phyloP scores from a whole-genome alignment of 2,888 invertebrate species.

The Nemapogon koenigi region DNA sequence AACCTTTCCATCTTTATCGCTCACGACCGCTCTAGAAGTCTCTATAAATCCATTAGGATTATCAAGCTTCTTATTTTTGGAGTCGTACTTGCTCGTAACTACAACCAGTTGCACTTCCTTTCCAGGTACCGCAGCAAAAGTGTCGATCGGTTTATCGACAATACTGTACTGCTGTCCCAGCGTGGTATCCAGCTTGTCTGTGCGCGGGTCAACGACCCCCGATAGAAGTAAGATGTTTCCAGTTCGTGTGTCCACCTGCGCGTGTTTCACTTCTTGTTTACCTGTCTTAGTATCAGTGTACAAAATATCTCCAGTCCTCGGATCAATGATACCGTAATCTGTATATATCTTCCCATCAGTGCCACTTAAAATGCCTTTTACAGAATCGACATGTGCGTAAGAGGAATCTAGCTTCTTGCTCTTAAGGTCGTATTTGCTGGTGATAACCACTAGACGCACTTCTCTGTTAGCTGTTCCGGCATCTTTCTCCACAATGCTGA shows the following conservation, averaged over 20 bases:
- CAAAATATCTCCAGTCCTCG: conserved; percentile 61
- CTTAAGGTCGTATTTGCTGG: conserved; percentile 67
- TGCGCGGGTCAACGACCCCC: conserved; percentile 65
- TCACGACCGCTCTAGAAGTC: conserved; percentile 61
- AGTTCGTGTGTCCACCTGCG: conserved; percentile 56
- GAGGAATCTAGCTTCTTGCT: conserved; percentile 55
- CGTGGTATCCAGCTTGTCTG: conserved; percentile 61
- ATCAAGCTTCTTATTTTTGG: conserved; percentile 65
- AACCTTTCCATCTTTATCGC: conserved; percentile 74
- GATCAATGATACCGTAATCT: conserved; percentile 68
- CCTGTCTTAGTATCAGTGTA: conserved; percentile 49
- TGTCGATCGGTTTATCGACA: conserved; percentile 63
- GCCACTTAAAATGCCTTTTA: conserved; percentile 54
- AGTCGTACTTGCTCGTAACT: conserved; percentile 65
- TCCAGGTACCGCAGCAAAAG: conserved; percentile 42
- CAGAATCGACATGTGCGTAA: conserved; percentile 55
- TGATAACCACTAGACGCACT: conserved; percentile 65
- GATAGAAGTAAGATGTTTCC: conserved; percentile 57
- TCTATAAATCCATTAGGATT: conserved; percentile 63
- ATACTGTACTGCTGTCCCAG: conserved; percentile 67
- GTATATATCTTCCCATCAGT: conserved; percentile 70
- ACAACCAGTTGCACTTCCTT: conserved; percentile 64
- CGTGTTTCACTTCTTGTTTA: conserved; percentile 45
- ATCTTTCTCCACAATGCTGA: conserved; percentile 70
- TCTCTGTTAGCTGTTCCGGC: conserved; percentile 69